A percentile compares a stretch with the other conserved stretches of the same genome.
Conservation (phyloP, 2,888 invertebrate genomes). For the Chelonus formosanus region DNA sequence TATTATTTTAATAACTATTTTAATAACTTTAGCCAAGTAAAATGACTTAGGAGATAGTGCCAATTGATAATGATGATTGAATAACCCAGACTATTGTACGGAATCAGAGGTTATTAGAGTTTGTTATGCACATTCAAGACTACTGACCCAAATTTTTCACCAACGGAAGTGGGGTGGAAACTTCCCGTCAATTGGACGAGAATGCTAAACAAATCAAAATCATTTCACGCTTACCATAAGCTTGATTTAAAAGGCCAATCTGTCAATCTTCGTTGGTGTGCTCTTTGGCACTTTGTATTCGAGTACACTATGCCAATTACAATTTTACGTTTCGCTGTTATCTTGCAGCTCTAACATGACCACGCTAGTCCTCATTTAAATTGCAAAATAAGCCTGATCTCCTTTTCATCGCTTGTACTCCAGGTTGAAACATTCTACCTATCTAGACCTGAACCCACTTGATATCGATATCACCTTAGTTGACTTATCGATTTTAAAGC, state of each 20-base stretch:
- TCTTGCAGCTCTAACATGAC: not conserved
- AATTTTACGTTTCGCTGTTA: not conserved
- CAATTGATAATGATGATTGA: no score
- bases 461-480: no score
- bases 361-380: not conserved
- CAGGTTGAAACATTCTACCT: no score
- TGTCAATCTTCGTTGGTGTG: slow-evolving; percentile 32
- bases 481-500: no score
- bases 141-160: slow-evolving; percentile 43
- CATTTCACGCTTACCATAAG: slow-evolving; percentile 28
- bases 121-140: not conserved
- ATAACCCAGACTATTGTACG: no score
- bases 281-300: slow-evolving; percentile 12
- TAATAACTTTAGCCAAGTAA: no score
- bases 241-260: slow-evolving; percentile 29
- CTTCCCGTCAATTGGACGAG: slow-evolving; percentile 36
- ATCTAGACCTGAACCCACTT: no score
- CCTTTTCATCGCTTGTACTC: not conserved
- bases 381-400: not conserved
- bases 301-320: slow-evolving; percentile 1
- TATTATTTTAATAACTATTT: no score
- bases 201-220: slow-evolving; percentile 41
- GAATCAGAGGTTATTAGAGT: no score
- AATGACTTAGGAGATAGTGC: no score
- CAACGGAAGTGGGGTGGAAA: slow-evolving; percentile 36